A percentile compares a stretch with the other conserved stretches of the same genome.
Evolutionary conservation across 2,888 invertebrate genomes (phyloP).

Genomic region (Nephrotoma flavescens): DNA sequence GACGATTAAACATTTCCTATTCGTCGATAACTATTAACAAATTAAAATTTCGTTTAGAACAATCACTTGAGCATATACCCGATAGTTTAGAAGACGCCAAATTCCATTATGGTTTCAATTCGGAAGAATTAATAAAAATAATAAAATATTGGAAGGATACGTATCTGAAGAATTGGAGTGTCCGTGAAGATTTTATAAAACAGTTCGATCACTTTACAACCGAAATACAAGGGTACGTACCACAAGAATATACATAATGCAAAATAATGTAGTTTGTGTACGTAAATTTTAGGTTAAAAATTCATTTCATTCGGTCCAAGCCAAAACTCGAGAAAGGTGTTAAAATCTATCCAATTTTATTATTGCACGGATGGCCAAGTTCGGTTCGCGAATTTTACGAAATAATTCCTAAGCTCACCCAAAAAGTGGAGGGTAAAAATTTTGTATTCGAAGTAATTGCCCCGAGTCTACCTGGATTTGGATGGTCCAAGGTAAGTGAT

Average conservation of each 20-base stretch:
- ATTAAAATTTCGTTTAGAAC: slow-evolving; percentile 15
- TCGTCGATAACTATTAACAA: not conserved
- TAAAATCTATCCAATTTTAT: slow-evolving; percentile 46
- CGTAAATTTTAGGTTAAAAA: slow-evolving; percentile 27
- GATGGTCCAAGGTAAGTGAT: slow-evolving; percentile 43
- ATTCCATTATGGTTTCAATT: slow-evolving; percentile 72
- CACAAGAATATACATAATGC: too few species aligned
- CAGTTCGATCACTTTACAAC: slow-evolving; percentile 59
- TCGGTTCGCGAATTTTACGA: slow-evolving; percentile 68
- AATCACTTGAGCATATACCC: slow-evolving; percentile 22
- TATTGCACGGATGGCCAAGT: slow-evolving; percentile 80
- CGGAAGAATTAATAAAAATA: slow-evolving; percentile 47
- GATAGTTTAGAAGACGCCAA: slow-evolving; percentile 48
- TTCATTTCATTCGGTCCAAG: slow-evolving; percentile 54
- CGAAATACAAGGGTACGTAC: slow-evolving; percentile 45
- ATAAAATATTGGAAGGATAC: slow-evolving; percentile 64
- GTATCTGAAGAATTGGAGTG: slow-evolving; percentile 51
- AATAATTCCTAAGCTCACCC: slow-evolving; percentile 48
- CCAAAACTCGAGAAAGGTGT: slow-evolving; percentile 27
- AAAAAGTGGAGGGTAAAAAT: slow-evolving; percentile 33
- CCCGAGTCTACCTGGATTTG: slow-evolving; percentile 56
- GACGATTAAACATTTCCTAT: not conserved
- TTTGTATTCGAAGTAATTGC: slow-evolving; percentile 54
- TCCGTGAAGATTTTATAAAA: slow-evolving; percentile 56
- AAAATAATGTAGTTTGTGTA: not conserved